Conservation (phyloP, 2,113 vertebrate genomes). For the Camelus dromedarius region DNA sequence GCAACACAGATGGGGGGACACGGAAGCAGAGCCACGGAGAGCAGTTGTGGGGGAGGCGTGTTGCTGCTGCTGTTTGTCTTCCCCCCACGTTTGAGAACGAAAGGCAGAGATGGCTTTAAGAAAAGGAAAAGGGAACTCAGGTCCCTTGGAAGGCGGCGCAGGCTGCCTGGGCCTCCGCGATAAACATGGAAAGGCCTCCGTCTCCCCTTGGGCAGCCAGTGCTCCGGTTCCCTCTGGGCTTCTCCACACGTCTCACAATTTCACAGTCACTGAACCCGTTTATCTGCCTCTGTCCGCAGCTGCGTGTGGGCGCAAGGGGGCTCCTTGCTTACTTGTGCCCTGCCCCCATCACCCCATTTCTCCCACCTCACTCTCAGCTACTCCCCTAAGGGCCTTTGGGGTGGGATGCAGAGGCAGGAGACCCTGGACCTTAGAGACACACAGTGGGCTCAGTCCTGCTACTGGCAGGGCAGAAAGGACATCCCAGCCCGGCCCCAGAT, state of each 20-base stretch:
- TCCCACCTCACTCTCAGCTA: neutral
- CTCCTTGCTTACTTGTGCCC: neutral
- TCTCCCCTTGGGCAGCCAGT: neutral
- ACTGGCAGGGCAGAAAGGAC: neutral
- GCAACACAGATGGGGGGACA: accelerated
- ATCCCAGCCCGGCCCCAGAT: neutral
- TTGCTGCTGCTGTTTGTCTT: too few relatives aligned
- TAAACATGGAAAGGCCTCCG: neutral
- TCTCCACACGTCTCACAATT: neutral
- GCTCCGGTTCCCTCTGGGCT: neutral
- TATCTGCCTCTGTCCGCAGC: neutral
- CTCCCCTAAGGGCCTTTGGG: neutral
- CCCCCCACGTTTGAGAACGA: neutral
- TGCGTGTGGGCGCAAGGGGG: accelerated
- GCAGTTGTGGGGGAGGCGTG: accelerated
- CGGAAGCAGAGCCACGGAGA: neutral
- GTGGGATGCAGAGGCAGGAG: neutral
- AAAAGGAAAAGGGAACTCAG: neutral
- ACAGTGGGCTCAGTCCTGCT: neutral
- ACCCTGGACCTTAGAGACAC: neutral
- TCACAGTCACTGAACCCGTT: neutral
- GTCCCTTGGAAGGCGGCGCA: neutral
- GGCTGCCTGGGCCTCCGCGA: neutral
- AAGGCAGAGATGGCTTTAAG: neutral
- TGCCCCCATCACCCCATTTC: too few relatives aligned